phyloP scores from a whole-genome alignment of 1,140 invertebrate species.

The Papilio dardanus region DNA sequence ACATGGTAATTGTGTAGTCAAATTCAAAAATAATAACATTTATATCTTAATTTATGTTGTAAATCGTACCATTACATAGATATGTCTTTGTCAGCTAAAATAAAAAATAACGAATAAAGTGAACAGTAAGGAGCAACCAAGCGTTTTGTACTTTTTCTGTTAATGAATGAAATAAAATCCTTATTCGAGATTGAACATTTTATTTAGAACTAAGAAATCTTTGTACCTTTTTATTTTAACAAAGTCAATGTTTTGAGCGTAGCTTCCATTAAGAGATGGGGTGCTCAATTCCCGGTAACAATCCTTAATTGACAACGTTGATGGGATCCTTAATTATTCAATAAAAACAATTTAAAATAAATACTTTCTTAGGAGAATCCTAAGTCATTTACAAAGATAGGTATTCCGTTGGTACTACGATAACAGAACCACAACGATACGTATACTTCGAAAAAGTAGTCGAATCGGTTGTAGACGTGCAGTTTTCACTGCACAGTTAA shows the following conservation, averaged over 20 bases:
- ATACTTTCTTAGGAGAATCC: no score
- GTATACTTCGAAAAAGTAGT: no score
- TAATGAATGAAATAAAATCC: not conserved
- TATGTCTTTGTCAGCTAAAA: not conserved
- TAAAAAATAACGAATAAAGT: not conserved
- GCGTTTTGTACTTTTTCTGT: not conserved
- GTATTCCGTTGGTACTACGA: no score
- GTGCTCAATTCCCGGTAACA: not conserved
- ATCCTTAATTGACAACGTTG: not conserved
- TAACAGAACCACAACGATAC: no score
- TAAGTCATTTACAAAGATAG: no score
- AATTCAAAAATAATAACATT: no score
- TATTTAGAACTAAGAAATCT: not conserved
- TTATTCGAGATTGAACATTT: not conserved
- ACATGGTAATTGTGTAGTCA: no score
- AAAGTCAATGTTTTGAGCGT: not conserved
- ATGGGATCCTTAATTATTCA: not conserved
- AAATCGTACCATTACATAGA: no score
- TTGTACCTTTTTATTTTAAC: not conserved
- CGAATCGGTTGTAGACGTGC: no score
- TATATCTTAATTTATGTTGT: no score
- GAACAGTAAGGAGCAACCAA: not conserved
- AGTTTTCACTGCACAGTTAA: no score
- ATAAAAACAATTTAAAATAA: not conserved
- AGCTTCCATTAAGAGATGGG: not conserved